These are phyloP conservation scores for Laterallus jamaicensis DNA, from an alignment of 2,113 vertebrate genomes.

Conservation along the genomic window DNA sequence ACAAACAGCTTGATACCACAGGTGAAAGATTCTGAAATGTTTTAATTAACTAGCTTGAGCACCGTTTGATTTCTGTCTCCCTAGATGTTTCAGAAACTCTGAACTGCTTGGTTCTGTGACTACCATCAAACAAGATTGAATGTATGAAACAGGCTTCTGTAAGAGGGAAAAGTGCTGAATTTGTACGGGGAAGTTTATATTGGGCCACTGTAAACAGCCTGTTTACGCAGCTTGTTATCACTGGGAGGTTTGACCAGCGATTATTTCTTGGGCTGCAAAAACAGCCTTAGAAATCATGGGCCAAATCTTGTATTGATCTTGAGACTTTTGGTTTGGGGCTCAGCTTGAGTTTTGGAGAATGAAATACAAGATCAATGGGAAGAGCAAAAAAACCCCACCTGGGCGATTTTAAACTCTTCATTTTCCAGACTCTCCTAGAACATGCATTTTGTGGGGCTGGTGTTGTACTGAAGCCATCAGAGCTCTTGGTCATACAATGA, in stretches of 20 bases:
- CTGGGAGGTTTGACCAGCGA: not conserved
- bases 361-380: not conserved
- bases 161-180: not conserved
- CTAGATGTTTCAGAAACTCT: slow-evolving; percentile 34
- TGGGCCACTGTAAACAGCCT: not conserved
- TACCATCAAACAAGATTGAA: slow-evolving; percentile 34
- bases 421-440: slow-evolving; percentile 19
- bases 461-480: not conserved
- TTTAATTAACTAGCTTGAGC: slow-evolving; percentile 67
- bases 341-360: not conserved
- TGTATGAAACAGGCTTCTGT: not conserved
- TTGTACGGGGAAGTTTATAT: not conserved
- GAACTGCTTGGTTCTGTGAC: not conserved
- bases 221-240: not conserved
- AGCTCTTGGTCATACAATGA: not conserved
- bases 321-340: not conserved
- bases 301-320: not conserved
- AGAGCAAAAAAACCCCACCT: not conserved
- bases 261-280: not conserved
- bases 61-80: slow-evolving; percentile 56
- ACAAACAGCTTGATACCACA: slow-evolving; percentile 52
- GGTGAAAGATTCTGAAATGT: slow-evolving; percentile 68
- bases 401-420: not conserved
- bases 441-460: not conserved
- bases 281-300: not conserved